Conservation (phyloP, 2,113 vertebrate species). For the Solea senegalensis region DNA sequence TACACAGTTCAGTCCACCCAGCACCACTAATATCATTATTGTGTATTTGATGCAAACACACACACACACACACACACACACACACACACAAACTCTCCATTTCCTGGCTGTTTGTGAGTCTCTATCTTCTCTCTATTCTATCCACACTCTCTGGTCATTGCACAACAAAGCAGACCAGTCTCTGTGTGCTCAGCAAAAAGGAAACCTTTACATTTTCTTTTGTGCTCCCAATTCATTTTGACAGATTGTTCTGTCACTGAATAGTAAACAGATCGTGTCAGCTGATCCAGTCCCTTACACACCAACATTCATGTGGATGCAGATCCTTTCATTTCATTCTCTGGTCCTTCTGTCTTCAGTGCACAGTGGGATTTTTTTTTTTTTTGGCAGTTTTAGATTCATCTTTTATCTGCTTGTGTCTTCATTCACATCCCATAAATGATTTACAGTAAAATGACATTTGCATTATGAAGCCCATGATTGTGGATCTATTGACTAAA, state of each 20-base stretch:
- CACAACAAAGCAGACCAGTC: constrained; percentile 52
- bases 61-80: neutral
- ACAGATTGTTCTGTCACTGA: constrained; percentile 61
- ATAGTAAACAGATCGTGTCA: constrained; percentile 66
- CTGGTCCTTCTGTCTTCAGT: neutral
- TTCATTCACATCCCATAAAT: constrained; percentile 11
- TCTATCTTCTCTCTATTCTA: constrained; percentile 39
- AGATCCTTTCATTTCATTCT: constrained; percentile 27
- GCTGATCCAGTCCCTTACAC: constrained; percentile 14
- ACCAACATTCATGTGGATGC: constrained; percentile 31
- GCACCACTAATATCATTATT: too few relatives aligned
- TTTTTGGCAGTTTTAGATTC: too few relatives aligned
- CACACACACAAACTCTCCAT: constrained; percentile 16
- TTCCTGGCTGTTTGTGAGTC: constrained; percentile 20
- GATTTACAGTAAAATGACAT: neutral
- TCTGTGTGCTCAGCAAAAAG: constrained; percentile 66
- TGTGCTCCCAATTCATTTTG: constrained; percentile 61
- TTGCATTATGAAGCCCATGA: neutral
- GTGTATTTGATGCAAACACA: constrained; percentile 12
- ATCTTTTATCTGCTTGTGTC: constrained; percentile 2
- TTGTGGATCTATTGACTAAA: neutral
- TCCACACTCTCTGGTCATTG: constrained; percentile 50
- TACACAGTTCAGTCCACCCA: neutral
- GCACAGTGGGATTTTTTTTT: too few relatives aligned
- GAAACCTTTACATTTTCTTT: constrained; percentile 47